These are phyloP conservation scores for Scarus forsteni DNA, from an alignment of 2,797 vertebrate genomes.

Conservation along the genomic window DNA sequence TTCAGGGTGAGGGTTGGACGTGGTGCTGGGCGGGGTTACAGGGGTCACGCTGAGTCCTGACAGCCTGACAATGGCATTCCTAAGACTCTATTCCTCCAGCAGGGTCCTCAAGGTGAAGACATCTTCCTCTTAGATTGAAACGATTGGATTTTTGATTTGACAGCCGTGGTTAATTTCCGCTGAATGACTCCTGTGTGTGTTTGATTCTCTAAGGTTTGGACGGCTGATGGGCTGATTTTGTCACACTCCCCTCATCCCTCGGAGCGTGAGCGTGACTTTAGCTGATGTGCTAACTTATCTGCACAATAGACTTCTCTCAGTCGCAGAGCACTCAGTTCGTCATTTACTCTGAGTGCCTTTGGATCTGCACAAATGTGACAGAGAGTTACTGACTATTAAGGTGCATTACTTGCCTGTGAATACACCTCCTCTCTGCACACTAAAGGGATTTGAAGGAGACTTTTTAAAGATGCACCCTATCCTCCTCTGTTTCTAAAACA, in stretches of 20 bases:
- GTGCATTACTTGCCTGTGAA: conserved; percentile 43
- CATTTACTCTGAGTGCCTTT: conserved; percentile 34
- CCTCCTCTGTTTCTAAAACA: conserved; percentile 32
- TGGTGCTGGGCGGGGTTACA: background rate
- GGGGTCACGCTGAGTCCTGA: conserved; percentile 58
- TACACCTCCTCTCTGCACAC: conserved; percentile 21
- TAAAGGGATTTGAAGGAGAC: conserved; percentile 33
- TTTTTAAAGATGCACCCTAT: conserved; percentile 5
- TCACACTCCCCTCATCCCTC: conserved; percentile 4
- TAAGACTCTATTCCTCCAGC: conserved; percentile 66
- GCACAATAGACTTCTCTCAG: conserved; percentile 11
- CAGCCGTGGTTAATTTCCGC: conserved; percentile 61
- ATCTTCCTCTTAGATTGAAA: conserved; percentile 26
- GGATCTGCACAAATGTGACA: conserved; percentile 28
- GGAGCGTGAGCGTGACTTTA: conserved; percentile 1
- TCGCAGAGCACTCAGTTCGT: conserved; percentile 23
- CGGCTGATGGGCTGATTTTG: conserved; percentile 10
- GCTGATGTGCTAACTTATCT: conserved; percentile 16
- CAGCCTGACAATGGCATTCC: conserved; percentile 79
- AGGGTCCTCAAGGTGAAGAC: conserved; percentile 59
- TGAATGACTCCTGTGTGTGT: conserved; percentile 42
- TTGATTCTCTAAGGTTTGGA: conserved; percentile 12
- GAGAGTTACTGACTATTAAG: conserved; percentile 36
- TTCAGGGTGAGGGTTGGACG: conserved; percentile 17
- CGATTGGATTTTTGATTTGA: conserved; percentile 59